Percentiles rank a stretch among this genome's conserved stretches.
Conservation (phyloP, 2,888 invertebrate species). For the Sipha maydis region DNA sequence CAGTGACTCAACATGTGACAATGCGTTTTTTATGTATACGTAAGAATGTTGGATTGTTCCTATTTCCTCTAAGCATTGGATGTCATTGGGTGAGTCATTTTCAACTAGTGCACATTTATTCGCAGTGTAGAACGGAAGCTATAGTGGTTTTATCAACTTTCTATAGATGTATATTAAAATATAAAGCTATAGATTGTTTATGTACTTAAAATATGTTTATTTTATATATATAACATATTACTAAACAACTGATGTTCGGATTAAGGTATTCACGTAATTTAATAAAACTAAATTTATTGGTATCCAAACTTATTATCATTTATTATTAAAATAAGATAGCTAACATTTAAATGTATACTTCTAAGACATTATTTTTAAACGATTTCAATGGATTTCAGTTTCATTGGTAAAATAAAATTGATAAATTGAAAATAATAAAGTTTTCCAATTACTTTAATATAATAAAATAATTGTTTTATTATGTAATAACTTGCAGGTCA, state of each 20-base stretch:
- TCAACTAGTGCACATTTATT: neutral
- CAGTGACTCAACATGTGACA: slow-evolving; percentile 37
- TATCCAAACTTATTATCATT: too few species aligned
- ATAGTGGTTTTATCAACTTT: neutral
- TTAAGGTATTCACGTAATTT: neutral
- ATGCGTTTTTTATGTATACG: neutral
- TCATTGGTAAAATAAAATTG: too few species aligned
- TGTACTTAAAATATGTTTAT: neutral
- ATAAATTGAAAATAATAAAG: too few species aligned
- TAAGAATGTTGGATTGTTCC: neutral
- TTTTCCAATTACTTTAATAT: too few species aligned
- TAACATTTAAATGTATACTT: too few species aligned
- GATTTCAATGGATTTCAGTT: too few species aligned
- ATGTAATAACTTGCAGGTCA: too few species aligned
- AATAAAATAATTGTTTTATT: too few species aligned
- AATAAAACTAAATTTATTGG: too few species aligned
- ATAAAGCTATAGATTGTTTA: too few species aligned
- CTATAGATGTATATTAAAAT: neutral
- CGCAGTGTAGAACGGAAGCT: neutral
- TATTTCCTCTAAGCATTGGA: neutral
- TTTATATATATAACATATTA: neutral
- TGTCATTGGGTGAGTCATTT: neutral
- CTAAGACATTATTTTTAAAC: too few species aligned
- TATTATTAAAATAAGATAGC: too few species aligned
- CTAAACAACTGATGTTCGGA: neutral